A percentile compares a stretch with the other conserved stretches of the same genome.
These are phyloP conservation scores for Cyphomyrus plagiostoma DNA, from an alignment of 2,113 vertebrate species.

Conservation along the genomic window DNA sequence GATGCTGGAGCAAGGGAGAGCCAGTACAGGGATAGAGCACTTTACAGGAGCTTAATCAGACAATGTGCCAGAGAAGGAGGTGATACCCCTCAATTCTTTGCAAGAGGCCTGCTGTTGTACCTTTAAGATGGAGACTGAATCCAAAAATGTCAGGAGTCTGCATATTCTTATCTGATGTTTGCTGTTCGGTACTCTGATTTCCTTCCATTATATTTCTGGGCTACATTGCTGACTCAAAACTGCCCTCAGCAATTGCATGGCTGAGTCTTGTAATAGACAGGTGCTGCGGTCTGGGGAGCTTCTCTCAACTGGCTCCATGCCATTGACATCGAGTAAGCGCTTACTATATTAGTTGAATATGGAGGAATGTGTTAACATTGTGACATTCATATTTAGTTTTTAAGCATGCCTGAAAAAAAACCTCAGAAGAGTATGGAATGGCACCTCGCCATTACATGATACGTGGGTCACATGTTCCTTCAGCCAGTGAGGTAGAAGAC, in stretches of 20 bases:
- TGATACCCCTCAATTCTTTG: neutral
- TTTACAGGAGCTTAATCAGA: too few species aligned
- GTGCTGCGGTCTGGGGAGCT: neutral
- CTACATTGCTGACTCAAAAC: neutral
- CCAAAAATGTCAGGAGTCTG: neutral
- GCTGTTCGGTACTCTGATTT: neutral
- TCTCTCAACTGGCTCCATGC: neutral
- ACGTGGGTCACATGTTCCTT: neutral
- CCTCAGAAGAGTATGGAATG: neutral
- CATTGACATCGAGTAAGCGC: neutral
- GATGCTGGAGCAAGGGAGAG: neutral
- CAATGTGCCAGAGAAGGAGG: neutral
- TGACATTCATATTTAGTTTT: neutral
- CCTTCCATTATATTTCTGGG: neutral
- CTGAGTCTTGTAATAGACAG: neutral
- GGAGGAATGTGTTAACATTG: neutral
- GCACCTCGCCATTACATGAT: neutral
- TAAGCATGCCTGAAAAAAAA: neutral
- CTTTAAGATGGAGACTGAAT: neutral
- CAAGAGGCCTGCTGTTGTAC: neutral
- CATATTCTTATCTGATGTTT: neutral
- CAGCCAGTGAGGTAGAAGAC: neutral
- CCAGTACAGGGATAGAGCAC: neutral
- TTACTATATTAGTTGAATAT: neutral
- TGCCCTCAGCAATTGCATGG: neutral